Evolutionary conservation across 2,797 vertebrate genomes (phyloP), one percentile per base, ranked within the genome.

Genomic region (Ceryle rudis): DNA sequence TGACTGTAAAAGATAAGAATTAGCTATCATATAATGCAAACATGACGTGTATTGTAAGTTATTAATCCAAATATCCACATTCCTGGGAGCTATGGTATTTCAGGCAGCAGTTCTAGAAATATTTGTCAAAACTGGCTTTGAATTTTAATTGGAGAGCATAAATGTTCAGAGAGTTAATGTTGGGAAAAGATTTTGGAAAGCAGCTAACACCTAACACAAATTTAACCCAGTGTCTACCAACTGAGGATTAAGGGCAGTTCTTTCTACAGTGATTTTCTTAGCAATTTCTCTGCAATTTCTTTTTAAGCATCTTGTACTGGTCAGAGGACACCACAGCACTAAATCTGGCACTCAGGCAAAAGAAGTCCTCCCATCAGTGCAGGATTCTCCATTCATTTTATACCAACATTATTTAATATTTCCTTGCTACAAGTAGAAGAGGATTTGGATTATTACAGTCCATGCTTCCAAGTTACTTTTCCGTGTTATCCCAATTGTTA

Each of bases 21-120:
- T 77, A 33, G 35, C 9, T 55, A n/a, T 72, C 8, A 0, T 65
- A 67, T 35, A 77, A 54, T 0, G 0, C 8, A 78, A 67, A 92
- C 18, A 14, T 55, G 33, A 39, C 0, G 0, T 42, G 15, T 64
- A 17, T 31, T 9, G 0, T 65, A 61, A 70, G 41, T 67, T 92
- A 67, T 29, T 57, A 61, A 64, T 83, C 3, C 23, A 64, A 44
- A 87, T 64, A 93, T 33, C 4, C 15, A 83, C 46, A 28, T 23
- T 51, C 49, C 37, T 87, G 86, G 82, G 47, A 71, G 51, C 65
- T 5, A 73, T 44, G 49, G 25, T 39, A 54, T 61, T 82, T 88
- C 79, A 86, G 61, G 22, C 41, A 80, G 35, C 54, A 81, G 29
- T 65, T 71, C 86, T 60, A 80, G 47, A 37, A 73, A 33, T 29